Base-by-base conservation (phyloP, 2,113 vertebrate species). In the Salvator merianae region DNA sequence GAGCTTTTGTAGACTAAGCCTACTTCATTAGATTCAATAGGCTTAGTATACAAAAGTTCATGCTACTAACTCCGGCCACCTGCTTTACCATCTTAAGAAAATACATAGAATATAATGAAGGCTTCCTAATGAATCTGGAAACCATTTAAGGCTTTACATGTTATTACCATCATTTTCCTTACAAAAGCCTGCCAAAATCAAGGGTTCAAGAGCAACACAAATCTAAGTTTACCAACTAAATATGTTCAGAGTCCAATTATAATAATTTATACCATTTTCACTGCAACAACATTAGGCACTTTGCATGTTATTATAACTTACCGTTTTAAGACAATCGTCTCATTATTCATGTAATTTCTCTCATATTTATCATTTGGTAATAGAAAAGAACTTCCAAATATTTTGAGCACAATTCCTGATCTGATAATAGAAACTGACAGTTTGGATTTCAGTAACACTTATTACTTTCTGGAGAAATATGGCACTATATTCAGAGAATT, bases 241-340 rank as follows among this genome's bases (percentile, higher is more conserved):
- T 59, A 20, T 50, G 32, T 81, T 85, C 55, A 66, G 77, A 84
- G 70, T 65, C 79, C 75, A 84, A 89, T 85, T 92, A 62, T 75
- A 70, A 73, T 87, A 12, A 91, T 91, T 89, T 90, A 79, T 85
- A 86, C 84, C 43, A 34, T 50, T 18, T 83, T 80, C 38, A 22
- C 55, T 83, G 7, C 18, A 9, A 1, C 7, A 32, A 7, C 74
- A 32, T 59, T 81, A 0, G 65, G 26, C 36, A 30, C 77, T 65
- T 88, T 40, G 24, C 65, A 83, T 1, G 0, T 71, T 26, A 81
- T 62, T 40, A 79, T 10, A 34, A 28, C 6, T 43, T 40, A 59
- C 36, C 74, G 38, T 70, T 0, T 1, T 84, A 38, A 89, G 85
- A 84, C 13, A 86, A 86, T 71, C 16, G 38, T 40, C 40, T 8